Evolutionary conservation across 2,888 invertebrate genomes (phyloP).

Genomic region (Arctia plantaginis): DNA sequence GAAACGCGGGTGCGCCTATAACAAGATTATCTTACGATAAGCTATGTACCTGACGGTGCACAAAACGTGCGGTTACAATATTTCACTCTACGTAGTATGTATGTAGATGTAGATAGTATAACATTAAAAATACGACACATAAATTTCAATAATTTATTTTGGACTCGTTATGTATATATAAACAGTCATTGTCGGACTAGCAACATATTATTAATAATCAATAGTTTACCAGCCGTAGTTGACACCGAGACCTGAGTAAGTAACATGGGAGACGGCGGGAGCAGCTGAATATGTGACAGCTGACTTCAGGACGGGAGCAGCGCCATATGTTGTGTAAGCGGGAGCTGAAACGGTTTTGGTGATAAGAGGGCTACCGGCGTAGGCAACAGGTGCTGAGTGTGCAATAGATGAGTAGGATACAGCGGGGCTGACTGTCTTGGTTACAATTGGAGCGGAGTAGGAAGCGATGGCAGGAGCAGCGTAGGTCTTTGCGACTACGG

Average conservation of each 20-base stretch:
- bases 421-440: slow-evolving; percentile 69
- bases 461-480: slow-evolving; percentile 67
- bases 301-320: slow-evolving; percentile 56
- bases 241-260: slow-evolving; percentile 80
- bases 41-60: too few species aligned
- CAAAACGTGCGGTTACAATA: too few species aligned
- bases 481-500: slow-evolving; percentile 44
- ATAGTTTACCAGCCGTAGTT: slow-evolving; percentile 75
- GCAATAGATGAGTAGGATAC: slow-evolving; percentile 72
- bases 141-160: slow-evolving; percentile 6
- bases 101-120: too few species aligned
- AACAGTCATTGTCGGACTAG: slow-evolving; percentile 17
- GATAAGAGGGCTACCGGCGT: slow-evolving; percentile 65
- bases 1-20: too few species aligned
- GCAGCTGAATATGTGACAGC: slow-evolving; percentile 68
- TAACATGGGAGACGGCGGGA: slow-evolving; percentile 59
- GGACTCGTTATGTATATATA: background rate
- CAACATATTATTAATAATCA: slow-evolving; percentile 32
- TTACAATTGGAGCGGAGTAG: slow-evolving; percentile 63
- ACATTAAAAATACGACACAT: background rate
- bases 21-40: too few species aligned
- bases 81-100: too few species aligned
- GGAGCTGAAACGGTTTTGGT: slow-evolving; percentile 52
- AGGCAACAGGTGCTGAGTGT: slow-evolving; percentile 72
- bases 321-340: slow-evolving; percentile 18